A percentile compares a stretch with the other conserved stretches of the same genome.
Conservation (phyloP, 2,113 vertebrate species). For the Amia ocellicauda region DNA sequence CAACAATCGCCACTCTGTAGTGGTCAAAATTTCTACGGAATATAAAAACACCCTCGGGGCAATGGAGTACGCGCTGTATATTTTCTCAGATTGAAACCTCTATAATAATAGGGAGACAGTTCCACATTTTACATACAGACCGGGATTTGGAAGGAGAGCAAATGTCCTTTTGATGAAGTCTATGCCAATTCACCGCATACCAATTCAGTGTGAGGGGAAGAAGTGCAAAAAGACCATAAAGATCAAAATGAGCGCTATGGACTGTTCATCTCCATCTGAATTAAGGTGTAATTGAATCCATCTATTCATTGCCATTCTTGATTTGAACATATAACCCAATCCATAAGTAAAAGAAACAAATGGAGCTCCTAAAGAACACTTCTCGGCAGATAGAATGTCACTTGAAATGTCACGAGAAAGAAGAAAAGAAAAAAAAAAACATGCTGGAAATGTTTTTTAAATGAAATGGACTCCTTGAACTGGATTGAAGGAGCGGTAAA, state of each 20-base stretch:
- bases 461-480: no score
- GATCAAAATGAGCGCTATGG: background rate
- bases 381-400: no score
- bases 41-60: background rate
- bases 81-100: background rate
- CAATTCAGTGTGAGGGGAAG: background rate
- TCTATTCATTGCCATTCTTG: no score
- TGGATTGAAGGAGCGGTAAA: no score
- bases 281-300: background rate
- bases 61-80: background rate
- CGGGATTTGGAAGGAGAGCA: background rate
- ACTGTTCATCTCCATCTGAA: background rate
- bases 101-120: background rate
- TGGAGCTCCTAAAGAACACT: no score
- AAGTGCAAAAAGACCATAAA: background rate
- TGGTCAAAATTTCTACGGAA: conserved; percentile 1
- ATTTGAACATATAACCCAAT: no score
- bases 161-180: background rate
- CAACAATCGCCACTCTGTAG: background rate
- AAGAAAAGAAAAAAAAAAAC: no score
- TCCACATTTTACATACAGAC: background rate
- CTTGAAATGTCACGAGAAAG: no score
- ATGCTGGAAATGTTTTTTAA: no score
- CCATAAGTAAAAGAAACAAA: no score
- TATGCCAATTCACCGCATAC: background rate